Evolutionary conservation across 1,140 invertebrate genomes (phyloP), one percentile per base, ranked within the genome.

Genomic region (Phenacoccus solenopsis): DNA sequence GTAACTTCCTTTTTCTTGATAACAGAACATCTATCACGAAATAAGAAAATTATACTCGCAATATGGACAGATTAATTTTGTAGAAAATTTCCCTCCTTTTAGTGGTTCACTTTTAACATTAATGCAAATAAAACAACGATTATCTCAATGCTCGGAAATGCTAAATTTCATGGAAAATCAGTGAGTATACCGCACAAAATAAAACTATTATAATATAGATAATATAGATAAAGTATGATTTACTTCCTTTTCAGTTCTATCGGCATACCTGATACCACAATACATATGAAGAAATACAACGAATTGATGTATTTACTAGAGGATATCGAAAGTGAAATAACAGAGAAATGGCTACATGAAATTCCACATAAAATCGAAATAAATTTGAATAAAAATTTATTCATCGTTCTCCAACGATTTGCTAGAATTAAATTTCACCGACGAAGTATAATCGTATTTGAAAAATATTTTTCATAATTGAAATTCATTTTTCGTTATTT

Each of bases 361-460:
- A 77, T 81, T 22, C 78, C 80, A 0, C 74, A 72, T 56, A 74
- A 78, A 68, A 77, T 80, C 49, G 57, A 75, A 67, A 73, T 25
- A 24, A 77, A 78, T 72, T 74, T 82, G 70, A 74, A 74, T 0
- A 79, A 80, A 71, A 77, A 74, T 57, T 73, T 81, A 13, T 70
- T 82, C 5, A 68, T 75, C 22, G 73, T 78, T 67, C 70, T 35
- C 71, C 9, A 70, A 76, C 21, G 71, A 61, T 30, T 32, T 75
- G 28, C 70, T 82, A 16, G 70, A 70, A 10, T 72, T 82, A 10
- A 83, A 83, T 73, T 83, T 84, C 71, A 77, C 79, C 59, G 68
- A 64, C 4, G 59, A 74, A 5, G 77, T 25, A 24, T 68, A n/a
- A 7, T 22, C 7, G 3, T 20, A 68, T 22, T 25, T 28, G n/a